Evolutionary conservation across 2,113 vertebrate genomes (phyloP).

Genomic region (Nematolebias whitei): DNA sequence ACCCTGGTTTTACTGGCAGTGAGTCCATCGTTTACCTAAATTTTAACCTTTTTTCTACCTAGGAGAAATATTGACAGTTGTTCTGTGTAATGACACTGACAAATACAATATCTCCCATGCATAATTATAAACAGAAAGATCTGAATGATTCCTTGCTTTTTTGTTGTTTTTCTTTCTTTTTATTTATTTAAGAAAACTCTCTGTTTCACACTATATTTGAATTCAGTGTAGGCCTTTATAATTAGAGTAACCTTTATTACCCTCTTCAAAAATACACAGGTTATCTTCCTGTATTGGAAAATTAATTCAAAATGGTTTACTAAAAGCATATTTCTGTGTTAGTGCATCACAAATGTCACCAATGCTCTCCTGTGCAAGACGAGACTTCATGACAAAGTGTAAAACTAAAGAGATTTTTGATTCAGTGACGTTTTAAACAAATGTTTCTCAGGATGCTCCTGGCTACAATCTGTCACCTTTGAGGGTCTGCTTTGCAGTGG

Average conservation of each 20-base stretch:
- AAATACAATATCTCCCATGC: slow-evolving; percentile 76
- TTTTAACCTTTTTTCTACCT: slow-evolving; percentile 61
- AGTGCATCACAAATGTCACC: slow-evolving; percentile 25
- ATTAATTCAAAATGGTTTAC: slow-evolving; percentile 2
- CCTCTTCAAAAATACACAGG: not conserved
- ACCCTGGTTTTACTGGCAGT: slow-evolving; percentile 69
- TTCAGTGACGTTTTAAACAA: slow-evolving; percentile 42
- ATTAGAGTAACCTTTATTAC: slow-evolving; percentile 23
- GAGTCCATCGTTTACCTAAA: slow-evolving; percentile 53
- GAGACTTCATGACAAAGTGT: slow-evolving; percentile 15
- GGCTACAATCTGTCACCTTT: slow-evolving; percentile 50
- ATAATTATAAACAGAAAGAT: slow-evolving; percentile 76
- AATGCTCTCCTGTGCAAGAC: not conserved
- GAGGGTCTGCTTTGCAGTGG: slow-evolving; percentile 26
- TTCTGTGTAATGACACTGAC: slow-evolving; percentile 76
- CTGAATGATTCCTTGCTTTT: slow-evolving; percentile 44
- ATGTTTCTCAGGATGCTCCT: slow-evolving; percentile 44
- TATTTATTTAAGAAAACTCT: slow-evolving; percentile 35
- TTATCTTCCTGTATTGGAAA: slow-evolving; percentile 11
- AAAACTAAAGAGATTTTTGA: slow-evolving; percentile 41
- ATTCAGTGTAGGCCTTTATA: slow-evolving; percentile 11
- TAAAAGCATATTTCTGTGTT: slow-evolving; percentile 6
- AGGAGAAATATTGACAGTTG: slow-evolving; percentile 78
- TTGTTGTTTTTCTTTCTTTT: slow-evolving; percentile 13
- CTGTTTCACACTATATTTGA: slow-evolving; percentile 18